Conservation (phyloP, 2,797 vertebrate species). For the Rhodeus uyekii region DNA sequence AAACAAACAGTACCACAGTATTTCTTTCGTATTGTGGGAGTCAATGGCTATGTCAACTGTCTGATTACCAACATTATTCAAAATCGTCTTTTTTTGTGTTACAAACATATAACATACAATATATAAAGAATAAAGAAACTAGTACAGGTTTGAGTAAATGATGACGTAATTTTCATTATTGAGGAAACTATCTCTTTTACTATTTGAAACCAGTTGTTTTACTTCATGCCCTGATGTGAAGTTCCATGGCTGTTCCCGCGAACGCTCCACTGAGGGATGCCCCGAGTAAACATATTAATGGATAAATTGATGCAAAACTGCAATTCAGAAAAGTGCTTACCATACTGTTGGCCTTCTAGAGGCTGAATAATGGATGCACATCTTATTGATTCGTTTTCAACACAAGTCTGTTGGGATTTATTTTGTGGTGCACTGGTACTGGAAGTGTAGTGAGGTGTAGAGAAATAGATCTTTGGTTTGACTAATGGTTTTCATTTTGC, state of each 20-base stretch:
- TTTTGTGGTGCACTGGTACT: not conserved
- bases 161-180: not conserved
- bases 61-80: not conserved
- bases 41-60: not conserved
- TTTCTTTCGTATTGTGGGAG: not conserved
- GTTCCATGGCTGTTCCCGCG: not conserved
- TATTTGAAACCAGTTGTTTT: not conserved
- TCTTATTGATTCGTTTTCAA: conserved; percentile 33
- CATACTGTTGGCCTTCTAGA: not conserved
- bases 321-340: not conserved
- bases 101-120: too few species aligned
- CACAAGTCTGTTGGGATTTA: conserved; percentile 13
- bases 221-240: not conserved
- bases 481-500: conserved; percentile 28
- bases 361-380: conserved; percentile 12
- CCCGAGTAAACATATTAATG: not conserved
- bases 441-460: not conserved
- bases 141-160: not conserved
- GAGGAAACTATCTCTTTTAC: not conserved
- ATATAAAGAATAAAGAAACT: not conserved
- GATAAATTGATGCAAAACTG: not conserved
- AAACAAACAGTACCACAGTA: not conserved
- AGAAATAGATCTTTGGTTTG: conserved; percentile 30
- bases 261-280: not conserved
- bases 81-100: not conserved